Evolutionary conservation across 2,888 invertebrate species (phyloP).

Genomic region (Plagodis dolabraria): DNA sequence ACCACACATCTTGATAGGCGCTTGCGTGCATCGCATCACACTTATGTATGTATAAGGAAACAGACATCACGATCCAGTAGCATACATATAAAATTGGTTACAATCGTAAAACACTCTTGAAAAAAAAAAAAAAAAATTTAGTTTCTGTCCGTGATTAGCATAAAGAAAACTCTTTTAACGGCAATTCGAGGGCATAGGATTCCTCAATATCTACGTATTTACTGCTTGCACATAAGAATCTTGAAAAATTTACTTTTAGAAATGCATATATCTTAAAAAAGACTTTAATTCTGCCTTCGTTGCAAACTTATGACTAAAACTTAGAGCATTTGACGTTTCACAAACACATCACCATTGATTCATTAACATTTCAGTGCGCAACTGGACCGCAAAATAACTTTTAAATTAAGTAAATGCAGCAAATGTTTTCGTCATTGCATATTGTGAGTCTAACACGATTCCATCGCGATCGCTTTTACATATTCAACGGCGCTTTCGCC

Average conservation of each 20-base stretch:
- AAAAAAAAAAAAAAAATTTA: too few relatives aligned
- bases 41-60: background rate
- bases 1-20: slow-evolving; percentile 49
- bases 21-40: slow-evolving; percentile 50
- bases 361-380: slow-evolving; percentile 23
- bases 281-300: background rate
- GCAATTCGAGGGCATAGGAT: too few relatives aligned
- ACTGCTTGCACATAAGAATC: background rate
- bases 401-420: slow-evolving; percentile 45
- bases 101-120: too few relatives aligned
- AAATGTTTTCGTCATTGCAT: slow-evolving; percentile 31
- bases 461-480: slow-evolving; percentile 22
- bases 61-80: slow-evolving; percentile 3
- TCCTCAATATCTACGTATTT: too few relatives aligned
- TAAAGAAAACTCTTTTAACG: too few relatives aligned
- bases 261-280: background rate
- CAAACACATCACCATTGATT: slow-evolving; percentile 3
- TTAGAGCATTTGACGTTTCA: background rate
- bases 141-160: too few relatives aligned
- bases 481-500: slow-evolving; percentile 36
- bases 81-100: too few relatives aligned
- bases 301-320: background rate
- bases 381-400: slow-evolving; percentile 32
- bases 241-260: background rate
- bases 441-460: slow-evolving; percentile 17